Base-by-base conservation (phyloP, 2,797 vertebrate genomes). In the Esox masquinongy region DNA sequence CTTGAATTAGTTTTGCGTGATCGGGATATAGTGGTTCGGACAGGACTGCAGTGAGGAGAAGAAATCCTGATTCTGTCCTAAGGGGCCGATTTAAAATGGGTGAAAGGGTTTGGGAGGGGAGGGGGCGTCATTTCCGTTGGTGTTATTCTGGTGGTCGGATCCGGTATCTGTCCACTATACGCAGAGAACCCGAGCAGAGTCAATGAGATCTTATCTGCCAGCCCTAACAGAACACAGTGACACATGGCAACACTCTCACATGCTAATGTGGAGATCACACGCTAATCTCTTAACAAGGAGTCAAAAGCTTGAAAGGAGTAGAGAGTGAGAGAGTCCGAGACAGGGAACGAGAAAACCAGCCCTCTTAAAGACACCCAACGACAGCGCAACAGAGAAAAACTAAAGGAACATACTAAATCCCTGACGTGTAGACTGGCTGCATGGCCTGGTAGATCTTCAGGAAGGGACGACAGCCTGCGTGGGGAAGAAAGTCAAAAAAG, bases 371-470 rank as follows among this genome's bases (percentile, higher is more conserved):
- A 70, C 67, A 68, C 26, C 47, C n/a, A 34, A 77, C 74, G 1
- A 68, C 51, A 22, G 74, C 1, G 66, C 56, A 22, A 75, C 56
- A 24, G 24, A 82, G 14, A 6, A 16, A 59, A 19, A 68, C 29
- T 63, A 76, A 72, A 63, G 22, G 12, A 70, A 50, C 89, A 0
- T 96, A 99, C 97, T 99, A 99, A 92, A 99, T 99, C 83, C 97
- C 97, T 14, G 97, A 99, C 0, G 97, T 99, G 78, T 99, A 99
- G 84, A 98, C 96, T 0, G 97, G 97, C 75, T 99, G 97, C 97
- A 99, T 99, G 22, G 96, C 95, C 90, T 99, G 97, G 93, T 98
- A 98, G 90, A 99, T 98, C 91, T 98, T 98, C 86, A 99, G 95
- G 89, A 99, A 99, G 0, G 97, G 97, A 68, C 96, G 96, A 81